Percentiles rank a stretch among this genome's conserved stretches.
These are phyloP conservation scores for Subacronicta megacephala DNA, from an alignment of 2,888 invertebrate genomes.

Conservation along the genomic window DNA sequence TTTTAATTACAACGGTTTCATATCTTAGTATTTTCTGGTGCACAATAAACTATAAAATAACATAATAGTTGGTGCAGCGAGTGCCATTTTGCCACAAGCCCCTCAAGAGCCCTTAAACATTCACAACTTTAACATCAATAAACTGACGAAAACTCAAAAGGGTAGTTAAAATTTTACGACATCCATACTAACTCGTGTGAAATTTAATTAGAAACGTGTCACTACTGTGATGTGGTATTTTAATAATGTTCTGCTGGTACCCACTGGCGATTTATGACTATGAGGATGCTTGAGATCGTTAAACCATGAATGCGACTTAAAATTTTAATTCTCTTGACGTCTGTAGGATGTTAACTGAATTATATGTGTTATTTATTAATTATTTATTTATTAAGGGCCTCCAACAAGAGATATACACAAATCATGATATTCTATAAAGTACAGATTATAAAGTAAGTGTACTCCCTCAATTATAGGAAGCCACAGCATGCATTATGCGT, in stretches of 20 bases:
- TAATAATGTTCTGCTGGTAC: slow-evolving; percentile 79
- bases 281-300: slow-evolving; percentile 69
- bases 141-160: slow-evolving; percentile 76
- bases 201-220: slow-evolving; percentile 84
- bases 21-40: too few relatives aligned
- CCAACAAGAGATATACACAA: too few relatives aligned
- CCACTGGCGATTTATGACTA: slow-evolving; percentile 74
- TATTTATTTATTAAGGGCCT: too few relatives aligned
- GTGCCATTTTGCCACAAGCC: slow-evolving; percentile 4
- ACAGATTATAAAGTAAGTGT: too few relatives aligned
- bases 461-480: too few relatives aligned
- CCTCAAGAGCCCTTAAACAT: slow-evolving; percentile 27
- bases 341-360: slow-evolving; percentile 28
- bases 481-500: too few relatives aligned
- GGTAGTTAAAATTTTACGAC: slow-evolving; percentile 82
- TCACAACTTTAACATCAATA: slow-evolving; percentile 67
- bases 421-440: too few relatives aligned
- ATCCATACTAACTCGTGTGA: slow-evolving; percentile 75
- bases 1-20: too few relatives aligned
- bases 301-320: slow-evolving; percentile 70
- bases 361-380: too few relatives aligned
- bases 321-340: slow-evolving; percentile 71
- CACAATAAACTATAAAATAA: too few relatives aligned
- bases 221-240: slow-evolving; percentile 80
- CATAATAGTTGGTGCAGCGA: neutral